Base-by-base conservation (phyloP, 2,113 vertebrate genomes). In the Tragelaphus buxtoni region DNA sequence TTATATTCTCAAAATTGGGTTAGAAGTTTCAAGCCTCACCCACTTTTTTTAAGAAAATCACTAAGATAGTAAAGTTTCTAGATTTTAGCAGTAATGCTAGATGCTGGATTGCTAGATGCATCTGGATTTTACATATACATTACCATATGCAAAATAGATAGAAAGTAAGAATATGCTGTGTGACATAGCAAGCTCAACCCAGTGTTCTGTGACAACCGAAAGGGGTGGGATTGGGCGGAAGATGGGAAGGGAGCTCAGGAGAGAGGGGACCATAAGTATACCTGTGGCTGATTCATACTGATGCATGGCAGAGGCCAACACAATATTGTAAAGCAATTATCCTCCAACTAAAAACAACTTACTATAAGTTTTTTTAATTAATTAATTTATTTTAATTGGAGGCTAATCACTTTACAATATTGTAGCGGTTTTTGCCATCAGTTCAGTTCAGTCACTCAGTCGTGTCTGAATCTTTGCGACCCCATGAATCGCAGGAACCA, bases 391-490 rank as follows among this genome's bases (percentile, higher is more conserved):
- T 65, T 18, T 35, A 5, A 65, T 35, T 65, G 17, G 4, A 20
- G 16, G 63, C 32, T 65, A 20, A 35, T 65, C 35, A n/a, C 63
- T n/a, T n/a, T n/a, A 65, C 63, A 65, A 10, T 35, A 65, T 20
- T 20, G 2, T 65, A 65, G 17, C 4, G 63, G 4, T 5, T 65
- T 65, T 65, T 65, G 63, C 32, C 28, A 7, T 61, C 13, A 61
- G 28, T 14, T 61, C 60, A 30, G 60, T 6, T 61, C 60, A 30
- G 60, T 61, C 1, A 1, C 60, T 61, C 28, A 61, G 12, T 61
- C 2, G 1, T 61, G 60, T 61, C 5, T 0, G 1, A 7, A 2
- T 30, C 12, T 61, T 14, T 61, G 12, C 0, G 0, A 61, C 60
- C 60, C 60, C 60, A 61, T 61, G 60, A 61, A 61, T 30, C 2